These are phyloP conservation scores for Cyrtonyx montezumae DNA, from an alignment of 2,113 vertebrate species.

Conservation along the genomic window DNA sequence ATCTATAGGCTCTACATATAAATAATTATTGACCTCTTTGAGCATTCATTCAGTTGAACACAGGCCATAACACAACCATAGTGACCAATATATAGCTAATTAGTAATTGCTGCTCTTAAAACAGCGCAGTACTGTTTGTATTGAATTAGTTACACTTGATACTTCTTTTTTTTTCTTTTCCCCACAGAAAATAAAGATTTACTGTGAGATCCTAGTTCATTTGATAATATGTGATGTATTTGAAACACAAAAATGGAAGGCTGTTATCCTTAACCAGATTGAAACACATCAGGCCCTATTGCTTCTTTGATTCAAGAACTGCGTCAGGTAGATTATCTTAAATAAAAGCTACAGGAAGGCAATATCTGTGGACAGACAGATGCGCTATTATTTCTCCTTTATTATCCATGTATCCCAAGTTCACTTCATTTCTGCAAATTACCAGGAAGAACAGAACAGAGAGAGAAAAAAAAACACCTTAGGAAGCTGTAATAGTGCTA, in stretches of 20 bases:
- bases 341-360: not conserved
- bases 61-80: not conserved
- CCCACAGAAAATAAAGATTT: not conserved
- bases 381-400: not conserved
- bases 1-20: not conserved
- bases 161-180: not conserved
- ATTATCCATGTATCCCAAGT: not conserved
- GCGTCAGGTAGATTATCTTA: not conserved
- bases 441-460: not conserved
- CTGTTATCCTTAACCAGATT: not conserved
- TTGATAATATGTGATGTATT: rapidly evolving
- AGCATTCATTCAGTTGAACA: not conserved
- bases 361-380: not conserved
- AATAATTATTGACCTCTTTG: not conserved
- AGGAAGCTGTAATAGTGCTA: not conserved
- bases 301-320: not conserved
- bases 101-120: not conserved
- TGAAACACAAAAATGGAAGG: not conserved
- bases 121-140: not conserved
- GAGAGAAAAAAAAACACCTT: not conserved
- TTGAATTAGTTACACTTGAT: not conserved
- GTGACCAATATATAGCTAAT: not conserved
- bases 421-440: not conserved
- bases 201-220: not conserved
- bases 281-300: rapidly evolving